A percentile compares a stretch with the other conserved stretches of the same genome.
Evolutionary conservation across 2,113 vertebrate genomes (phyloP).

Genomic region (Poeciliopsis occidentalis): DNA sequence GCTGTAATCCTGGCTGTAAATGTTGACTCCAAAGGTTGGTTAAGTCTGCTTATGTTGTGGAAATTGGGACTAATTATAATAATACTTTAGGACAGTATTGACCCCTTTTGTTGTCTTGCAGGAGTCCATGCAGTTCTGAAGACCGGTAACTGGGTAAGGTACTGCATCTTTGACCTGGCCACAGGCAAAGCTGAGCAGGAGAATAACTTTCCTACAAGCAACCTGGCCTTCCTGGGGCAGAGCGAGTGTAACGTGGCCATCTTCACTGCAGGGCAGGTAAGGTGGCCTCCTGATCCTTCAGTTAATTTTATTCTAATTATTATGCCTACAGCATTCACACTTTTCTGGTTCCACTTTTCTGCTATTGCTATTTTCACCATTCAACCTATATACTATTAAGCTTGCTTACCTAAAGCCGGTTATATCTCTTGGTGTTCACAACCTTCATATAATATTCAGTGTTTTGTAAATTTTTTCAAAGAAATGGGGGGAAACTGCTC

Average conservation of each 20-base stretch:
- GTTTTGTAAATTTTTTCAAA: too few relatives aligned
- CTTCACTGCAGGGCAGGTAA: too few relatives aligned
- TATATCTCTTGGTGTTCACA: too few relatives aligned
- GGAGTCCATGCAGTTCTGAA: slow-evolving; percentile 98
- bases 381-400: too few relatives aligned
- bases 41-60: not conserved
- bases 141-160: slow-evolving; percentile 97
- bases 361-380: too few relatives aligned
- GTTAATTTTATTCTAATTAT: too few relatives aligned
- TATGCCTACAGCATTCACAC: too few relatives aligned
- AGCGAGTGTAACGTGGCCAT: slow-evolving; percentile 96
- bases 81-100: not conserved
- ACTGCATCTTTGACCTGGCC: slow-evolving; percentile 99
- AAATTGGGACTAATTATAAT: not conserved
- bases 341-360: too few relatives aligned
- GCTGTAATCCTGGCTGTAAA: slow-evolving; percentile 98
- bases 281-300: too few relatives aligned
- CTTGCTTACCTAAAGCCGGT: too few relatives aligned
- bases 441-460: too few relatives aligned
- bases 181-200: slow-evolving; percentile 99
- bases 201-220: slow-evolving; percentile 98
- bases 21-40: slow-evolving; percentile 96
- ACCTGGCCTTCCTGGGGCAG: slow-evolving; percentile 96
- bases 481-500: too few relatives aligned
- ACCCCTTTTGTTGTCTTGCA: slow-evolving; percentile 55